phyloP scores from a whole-genome alignment of 37 sponge, comb jelly and placozoan genomes.

The Oopsacas minuta region DNA sequence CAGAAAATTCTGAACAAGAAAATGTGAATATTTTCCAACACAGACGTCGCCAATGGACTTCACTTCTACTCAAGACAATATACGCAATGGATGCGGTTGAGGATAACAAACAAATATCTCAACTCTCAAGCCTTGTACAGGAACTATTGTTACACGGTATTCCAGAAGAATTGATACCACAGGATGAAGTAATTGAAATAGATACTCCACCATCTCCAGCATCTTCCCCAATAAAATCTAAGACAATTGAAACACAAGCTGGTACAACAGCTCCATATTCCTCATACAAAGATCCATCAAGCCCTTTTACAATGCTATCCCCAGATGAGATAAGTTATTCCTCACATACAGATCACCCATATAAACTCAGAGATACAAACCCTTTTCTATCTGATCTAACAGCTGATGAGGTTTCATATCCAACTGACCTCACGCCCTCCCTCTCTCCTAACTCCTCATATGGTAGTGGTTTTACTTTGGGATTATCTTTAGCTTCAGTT shows the following conservation, averaged over 20 bases:
- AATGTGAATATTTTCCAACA: not conserved
- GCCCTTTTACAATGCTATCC: not conserved
- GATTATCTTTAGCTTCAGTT: not conserved
- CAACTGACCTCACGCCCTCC: too few relatives aligned
- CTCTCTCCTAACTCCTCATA: not conserved
- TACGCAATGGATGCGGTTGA: not conserved
- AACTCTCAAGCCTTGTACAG: not conserved
- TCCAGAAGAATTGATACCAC: not conserved
- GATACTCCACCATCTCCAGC: not conserved
- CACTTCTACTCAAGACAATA: not conserved
- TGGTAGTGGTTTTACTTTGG: not conserved
- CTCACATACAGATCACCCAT: not conserved
- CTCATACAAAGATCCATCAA: not conserved
- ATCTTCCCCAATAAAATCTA: not conserved
- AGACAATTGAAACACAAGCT: not conserved
- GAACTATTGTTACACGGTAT: conserved; percentile 2
- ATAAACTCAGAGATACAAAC: not conserved
- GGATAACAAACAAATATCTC: not conserved
- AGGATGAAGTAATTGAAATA: not conserved
- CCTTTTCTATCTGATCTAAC: not conserved
- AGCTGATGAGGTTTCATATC: not conserved
- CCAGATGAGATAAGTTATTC: not conserved
- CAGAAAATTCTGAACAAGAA: not conserved
- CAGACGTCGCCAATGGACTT: conserved; percentile 19
- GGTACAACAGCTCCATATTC: not conserved